Conservation (phyloP, 2,113 vertebrate species). For the Ahaetulla prasina region DNA sequence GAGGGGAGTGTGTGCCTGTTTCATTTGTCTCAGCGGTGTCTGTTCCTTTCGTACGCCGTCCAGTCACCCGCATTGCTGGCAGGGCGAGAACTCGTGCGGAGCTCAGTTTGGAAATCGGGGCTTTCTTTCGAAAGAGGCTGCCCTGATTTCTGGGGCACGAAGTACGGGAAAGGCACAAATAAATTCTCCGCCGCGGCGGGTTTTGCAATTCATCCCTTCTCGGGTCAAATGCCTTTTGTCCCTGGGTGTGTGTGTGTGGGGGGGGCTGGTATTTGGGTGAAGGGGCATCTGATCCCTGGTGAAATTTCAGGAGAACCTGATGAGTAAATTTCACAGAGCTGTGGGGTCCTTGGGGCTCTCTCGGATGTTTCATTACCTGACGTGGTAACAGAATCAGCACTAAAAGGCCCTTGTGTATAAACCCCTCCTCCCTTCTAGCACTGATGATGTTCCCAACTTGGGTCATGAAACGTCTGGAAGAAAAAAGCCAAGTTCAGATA, state of each 20-base stretch:
- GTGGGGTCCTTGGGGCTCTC: not conserved
- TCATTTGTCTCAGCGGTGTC: not conserved
- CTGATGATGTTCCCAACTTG: not conserved
- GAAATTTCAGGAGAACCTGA: not conserved
- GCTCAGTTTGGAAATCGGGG: not conserved
- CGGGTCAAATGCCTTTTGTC: not conserved
- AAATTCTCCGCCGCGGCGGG: not conserved
- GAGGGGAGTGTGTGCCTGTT: not conserved
- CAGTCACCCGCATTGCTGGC: not conserved
- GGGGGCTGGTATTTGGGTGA: too few species aligned
- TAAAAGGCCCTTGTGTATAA: not conserved
- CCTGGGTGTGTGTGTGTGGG: not conserved
- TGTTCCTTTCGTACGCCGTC: not conserved
- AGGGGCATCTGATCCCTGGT: not conserved
- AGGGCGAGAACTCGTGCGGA: not conserved
- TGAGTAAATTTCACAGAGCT: not conserved
- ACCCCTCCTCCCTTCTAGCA: not conserved
- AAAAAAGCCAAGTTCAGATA: too few species aligned
- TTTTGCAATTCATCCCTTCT: not conserved
- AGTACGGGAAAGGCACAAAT: not conserved
- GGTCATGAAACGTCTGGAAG: not conserved
- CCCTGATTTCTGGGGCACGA: not conserved
- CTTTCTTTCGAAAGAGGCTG: not conserved
- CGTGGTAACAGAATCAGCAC: not conserved
- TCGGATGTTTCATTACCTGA: not conserved